Percentiles rank a stretch among this genome's conserved stretches.
Conservation (phyloP, 2,113 vertebrate species). For the Scomber japonicus region DNA sequence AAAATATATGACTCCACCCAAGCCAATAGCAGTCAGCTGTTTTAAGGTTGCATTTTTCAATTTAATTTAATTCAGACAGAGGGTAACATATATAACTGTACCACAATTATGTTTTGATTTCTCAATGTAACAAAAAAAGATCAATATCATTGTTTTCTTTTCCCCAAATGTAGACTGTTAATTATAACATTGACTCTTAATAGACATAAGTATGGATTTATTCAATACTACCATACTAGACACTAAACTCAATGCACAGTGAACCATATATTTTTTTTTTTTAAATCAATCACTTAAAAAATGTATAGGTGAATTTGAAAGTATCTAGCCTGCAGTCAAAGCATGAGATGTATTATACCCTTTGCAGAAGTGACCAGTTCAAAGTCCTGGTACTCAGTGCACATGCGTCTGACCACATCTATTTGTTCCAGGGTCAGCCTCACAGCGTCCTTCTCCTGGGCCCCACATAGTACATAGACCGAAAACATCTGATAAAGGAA, state of each 20-base stretch:
- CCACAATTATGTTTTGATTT: too few relatives aligned
- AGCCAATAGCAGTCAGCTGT: background rate
- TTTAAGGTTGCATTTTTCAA: background rate
- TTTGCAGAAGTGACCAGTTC: constrained; percentile 88
- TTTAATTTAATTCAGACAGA: background rate
- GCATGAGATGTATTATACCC: constrained; percentile 79
- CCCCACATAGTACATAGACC: constrained; percentile 88
- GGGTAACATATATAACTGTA: background rate
- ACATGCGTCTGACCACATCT: constrained; percentile 91
- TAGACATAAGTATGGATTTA: too few relatives aligned
- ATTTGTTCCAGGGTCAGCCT: constrained; percentile 93
- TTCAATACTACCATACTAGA: too few relatives aligned
- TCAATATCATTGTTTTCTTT: too few relatives aligned
- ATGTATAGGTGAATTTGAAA: background rate
- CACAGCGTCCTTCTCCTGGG: constrained; percentile 92
- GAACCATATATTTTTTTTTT: too few relatives aligned
- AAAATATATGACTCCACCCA: background rate
- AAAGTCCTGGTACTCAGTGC: constrained; percentile 88
- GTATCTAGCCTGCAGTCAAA: background rate
- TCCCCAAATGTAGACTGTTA: too few relatives aligned
- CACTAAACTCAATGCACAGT: too few relatives aligned
- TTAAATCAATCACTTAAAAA: background rate
- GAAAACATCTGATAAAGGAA: constrained; percentile 89
- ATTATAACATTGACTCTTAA: too few relatives aligned
- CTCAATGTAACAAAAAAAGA: too few relatives aligned